Base-by-base conservation (phyloP, 2,797 vertebrate species). In the Lepilemur septentrionalis region DNA sequence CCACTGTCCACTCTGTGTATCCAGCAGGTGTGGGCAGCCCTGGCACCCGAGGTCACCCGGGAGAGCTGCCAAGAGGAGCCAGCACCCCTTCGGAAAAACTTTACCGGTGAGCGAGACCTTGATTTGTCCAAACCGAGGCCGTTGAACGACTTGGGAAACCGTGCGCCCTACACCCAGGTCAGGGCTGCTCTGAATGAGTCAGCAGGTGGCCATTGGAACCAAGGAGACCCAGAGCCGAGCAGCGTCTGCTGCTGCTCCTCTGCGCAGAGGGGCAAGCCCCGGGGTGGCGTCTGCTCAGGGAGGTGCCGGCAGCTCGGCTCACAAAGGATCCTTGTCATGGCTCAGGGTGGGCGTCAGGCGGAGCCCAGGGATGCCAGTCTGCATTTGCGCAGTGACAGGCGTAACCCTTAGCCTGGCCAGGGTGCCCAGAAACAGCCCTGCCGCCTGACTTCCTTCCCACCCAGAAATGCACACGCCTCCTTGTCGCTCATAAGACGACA, bases 51-150 rank as follows among this genome's bases (percentile, higher is more conserved):
- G 98, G 99, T 82, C 99, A 99, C 35, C 97, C 99, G 32, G 99
- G 99, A 98, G 99, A 99, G 50, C 98, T 99, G 4, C 99, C 99
- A 96, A 98, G 99, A 97, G 98, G 99, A 96, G 98, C 99, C 88
- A 99, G 99, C 93, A 98, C 99, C 0, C 98, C 99, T 0, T 97
- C 99, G 4, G 99, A 99, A 98, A 99, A 99, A 98, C 98, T 99
- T 95, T 99, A 99, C 98, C 99, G 99, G 99, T 99, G 99, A 99
- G 99, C 93, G 70, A 90, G 89, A 17, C 55, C 0, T 92, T 15
- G 32, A 28, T 96, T 46, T 70, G 57, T 7, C 0, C 89, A 0
- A n/a, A 20, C 48, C 0, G 0, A 4, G 38, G n/a, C 69, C 14
- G 0, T 43, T 43, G 59, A 87, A 15, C 25, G 1, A 7, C 11